Conservation (phyloP, 2,113 vertebrate genomes). For the Coptodon bakossiorum region DNA sequence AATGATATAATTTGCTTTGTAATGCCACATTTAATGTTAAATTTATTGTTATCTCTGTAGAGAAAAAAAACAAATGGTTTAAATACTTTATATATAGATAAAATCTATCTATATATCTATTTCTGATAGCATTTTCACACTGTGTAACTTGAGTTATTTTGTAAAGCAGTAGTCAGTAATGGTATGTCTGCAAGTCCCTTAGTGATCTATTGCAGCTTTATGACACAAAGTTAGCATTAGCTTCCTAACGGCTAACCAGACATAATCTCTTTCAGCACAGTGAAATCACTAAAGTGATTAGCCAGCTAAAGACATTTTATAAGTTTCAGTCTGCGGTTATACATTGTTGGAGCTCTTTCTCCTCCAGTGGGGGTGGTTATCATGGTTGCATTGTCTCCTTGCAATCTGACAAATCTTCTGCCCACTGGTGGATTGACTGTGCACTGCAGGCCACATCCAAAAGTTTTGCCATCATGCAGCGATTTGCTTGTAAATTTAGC, state of each 20-base stretch:
- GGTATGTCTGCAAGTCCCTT: neutral
- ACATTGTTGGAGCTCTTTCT: neutral
- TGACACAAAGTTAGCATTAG: neutral
- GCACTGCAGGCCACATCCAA: neutral
- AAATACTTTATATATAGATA: neutral
- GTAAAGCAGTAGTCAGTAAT: neutral
- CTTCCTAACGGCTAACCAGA: neutral
- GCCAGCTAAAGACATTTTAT: neutral
- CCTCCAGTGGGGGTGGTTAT: neutral
- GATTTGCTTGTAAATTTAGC: neutral
- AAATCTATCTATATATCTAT: neutral
- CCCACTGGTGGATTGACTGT: neutral
- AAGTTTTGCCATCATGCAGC: neutral
- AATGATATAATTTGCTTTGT: neutral
- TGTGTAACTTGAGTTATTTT: neutral
- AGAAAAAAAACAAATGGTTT: neutral
- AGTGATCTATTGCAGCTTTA: neutral
- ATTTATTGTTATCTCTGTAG: neutral
- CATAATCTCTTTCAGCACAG: neutral
- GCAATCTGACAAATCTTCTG: neutral
- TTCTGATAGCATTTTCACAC: neutral
- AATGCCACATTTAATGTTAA: neutral
- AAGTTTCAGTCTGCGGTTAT: neutral
- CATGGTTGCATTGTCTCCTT: neutral
- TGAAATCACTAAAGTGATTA: neutral